Evolutionary conservation across 2,797 vertebrate genomes (phyloP), one percentile per base, ranked within the genome.

Genomic region (Lepilemur ruficaudatus): DNA sequence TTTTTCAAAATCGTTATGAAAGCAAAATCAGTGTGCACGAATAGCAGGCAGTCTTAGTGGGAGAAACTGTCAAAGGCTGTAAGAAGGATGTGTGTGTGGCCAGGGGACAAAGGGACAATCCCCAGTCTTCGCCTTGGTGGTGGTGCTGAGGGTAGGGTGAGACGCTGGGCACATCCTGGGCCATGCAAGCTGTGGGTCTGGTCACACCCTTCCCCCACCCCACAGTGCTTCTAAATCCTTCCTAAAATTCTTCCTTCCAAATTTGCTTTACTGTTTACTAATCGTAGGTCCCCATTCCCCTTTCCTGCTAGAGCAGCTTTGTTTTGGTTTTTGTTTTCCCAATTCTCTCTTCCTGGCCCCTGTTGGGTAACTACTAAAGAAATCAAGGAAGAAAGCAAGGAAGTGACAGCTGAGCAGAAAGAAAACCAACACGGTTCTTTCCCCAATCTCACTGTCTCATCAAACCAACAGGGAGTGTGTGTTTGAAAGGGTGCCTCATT

Each of bases 401-500:
- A 79, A 70, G 67, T 43, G 35, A 13, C 15, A 41, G 41, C 79
- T 22, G 57, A 83, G 18, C 50, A 50, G 38, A 78, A 73, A 91
- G 55, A 30, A 50, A 82, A 89, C 30, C 50, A 81, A 46, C 43
- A 25, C 18, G 11, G 7, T 48, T 67, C 46, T 52, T 63, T 75
- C 75, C 72, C 25, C 86, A 65, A 73, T 70, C 23, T 89, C 35
- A 86, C 23, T 11, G 0, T 81, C 69, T 81, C 80, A 59, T 75
- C 63, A 59, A 93, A 94, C 78, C 86, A 79, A 59, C 13, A 57
- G 75, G n/a, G 55, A 89, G 23, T 72, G 79, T 57, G 65, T 76
- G 69, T 43, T 63, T 83, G 35, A 97, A 89, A 95, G 70, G 25
- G 0, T 25, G 28, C 80, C 85, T 97, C 96, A 61, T 52, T 96